A percentile compares a stretch with the other conserved stretches of the same genome.
Conservation (phyloP, 92 coral and sea anemone species). For the Diadumene lineata region DNA sequence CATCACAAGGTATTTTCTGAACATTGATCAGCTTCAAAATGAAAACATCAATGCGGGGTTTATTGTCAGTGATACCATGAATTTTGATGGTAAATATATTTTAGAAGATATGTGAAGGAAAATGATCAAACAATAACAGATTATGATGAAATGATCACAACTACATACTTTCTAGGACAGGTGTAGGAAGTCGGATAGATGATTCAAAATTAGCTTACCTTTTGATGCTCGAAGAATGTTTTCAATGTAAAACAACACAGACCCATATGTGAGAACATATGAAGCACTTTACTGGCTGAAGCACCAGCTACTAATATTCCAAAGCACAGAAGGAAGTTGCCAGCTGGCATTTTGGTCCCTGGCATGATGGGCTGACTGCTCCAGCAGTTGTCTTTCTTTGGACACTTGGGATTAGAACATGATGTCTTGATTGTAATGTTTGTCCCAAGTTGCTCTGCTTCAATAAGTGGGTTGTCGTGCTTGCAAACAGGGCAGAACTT, state of each 20-base stretch:
- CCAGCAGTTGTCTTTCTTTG: conserved; percentile 33
- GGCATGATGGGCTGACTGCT: conserved; percentile 44
- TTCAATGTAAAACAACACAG: conserved; percentile 14
- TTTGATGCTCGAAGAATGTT: conserved; percentile 32
- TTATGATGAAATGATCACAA: no score
- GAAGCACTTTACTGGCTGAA: conserved; percentile 34
- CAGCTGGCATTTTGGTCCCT: conserved; percentile 38
- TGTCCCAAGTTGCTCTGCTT: conserved; percentile 34
- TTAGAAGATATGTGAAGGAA: no score
- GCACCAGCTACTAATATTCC: conserved; percentile 46
- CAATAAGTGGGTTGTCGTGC: conserved; percentile 20
- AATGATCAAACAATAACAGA: no score
- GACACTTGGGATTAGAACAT: conserved; percentile 39
- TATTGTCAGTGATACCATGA: no score
- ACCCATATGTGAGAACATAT: conserved; percentile 9
- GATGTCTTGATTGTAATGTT: conserved; percentile 21
- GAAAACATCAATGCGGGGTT: no score
- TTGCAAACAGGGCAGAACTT: conserved; percentile 29
- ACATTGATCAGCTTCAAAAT: no score
- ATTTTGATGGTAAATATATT: no score
- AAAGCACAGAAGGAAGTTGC: conserved; percentile 40
- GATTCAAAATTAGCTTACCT: conserved; percentile 30
- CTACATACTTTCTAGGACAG: no score
- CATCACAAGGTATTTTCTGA: no score
- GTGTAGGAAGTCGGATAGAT: no score